Conservation (phyloP, 2,888 invertebrate species). For the Sesamia inferens region DNA sequence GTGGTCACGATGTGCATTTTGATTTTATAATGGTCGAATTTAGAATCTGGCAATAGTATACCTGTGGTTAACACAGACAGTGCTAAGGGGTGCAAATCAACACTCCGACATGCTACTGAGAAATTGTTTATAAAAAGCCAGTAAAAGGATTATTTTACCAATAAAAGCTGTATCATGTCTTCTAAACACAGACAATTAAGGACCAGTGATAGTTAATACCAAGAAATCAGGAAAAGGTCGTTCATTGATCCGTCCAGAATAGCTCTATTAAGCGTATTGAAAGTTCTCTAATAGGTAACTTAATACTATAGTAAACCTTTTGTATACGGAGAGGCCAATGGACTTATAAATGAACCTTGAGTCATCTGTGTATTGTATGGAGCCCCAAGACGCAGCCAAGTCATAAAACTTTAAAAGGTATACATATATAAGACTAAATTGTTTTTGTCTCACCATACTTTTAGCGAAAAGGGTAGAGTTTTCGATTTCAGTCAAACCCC, state of each 20-base stretch:
- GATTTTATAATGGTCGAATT: too few relatives aligned
- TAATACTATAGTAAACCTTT: slow-evolving; percentile 18
- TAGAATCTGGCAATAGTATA: too few relatives aligned
- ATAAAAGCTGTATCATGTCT: not conserved
- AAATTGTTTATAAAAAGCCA: not conserved
- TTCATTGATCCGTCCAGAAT: not conserved
- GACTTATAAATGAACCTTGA: slow-evolving; percentile 12
- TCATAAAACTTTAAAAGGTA: not conserved
- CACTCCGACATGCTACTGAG: too few relatives aligned
- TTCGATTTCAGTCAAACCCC: not conserved
- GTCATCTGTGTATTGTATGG: slow-evolving; percentile 9
- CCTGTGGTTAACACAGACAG: too few relatives aligned
- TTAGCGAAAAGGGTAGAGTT: not conserved
- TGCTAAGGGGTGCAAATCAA: too few relatives aligned
- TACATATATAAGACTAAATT: not conserved
- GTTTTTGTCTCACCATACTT: not conserved
- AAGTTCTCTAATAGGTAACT: slow-evolving; percentile 22
- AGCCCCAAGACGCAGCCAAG: not conserved
- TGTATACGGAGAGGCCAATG: slow-evolving; percentile 19
- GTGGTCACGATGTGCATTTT: too few relatives aligned
- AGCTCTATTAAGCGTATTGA: not conserved
- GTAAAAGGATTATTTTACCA: not conserved
- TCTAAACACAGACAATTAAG: not conserved
- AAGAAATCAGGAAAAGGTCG: not conserved
- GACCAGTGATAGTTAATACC: not conserved